Base-by-base conservation (phyloP, 2,113 vertebrate species). In the Xerus inauris region DNA sequence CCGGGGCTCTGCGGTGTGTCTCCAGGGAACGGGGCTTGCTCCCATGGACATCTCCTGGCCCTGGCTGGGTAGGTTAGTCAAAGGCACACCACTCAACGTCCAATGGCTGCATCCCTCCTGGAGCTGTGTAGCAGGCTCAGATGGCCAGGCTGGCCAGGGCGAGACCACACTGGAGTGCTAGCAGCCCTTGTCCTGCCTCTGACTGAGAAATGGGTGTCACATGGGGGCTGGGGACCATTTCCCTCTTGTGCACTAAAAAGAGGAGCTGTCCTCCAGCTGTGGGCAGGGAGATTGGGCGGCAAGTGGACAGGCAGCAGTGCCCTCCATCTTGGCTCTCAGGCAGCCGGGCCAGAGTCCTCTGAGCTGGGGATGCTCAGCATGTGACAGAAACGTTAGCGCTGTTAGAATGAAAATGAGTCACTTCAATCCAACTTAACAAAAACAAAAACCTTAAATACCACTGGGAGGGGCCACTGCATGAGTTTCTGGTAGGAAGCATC, bases 191-290 rank as follows among this genome's bases (percentile, higher is more conserved):
- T 32, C 8, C 10, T 28, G 8, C 62, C 59, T 30, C 75, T 4
- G 8, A 9, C 38, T 1, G n/a, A 51, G 42, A 7, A 38, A 22
- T 0, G 2, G 47, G 4, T 0, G 6, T 7, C 8, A 6, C 17
- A 1, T 14, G 0, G 2, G 49, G 64, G 12, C 12, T 38, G 8
- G 19, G 4, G 3, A 40, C 59, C 3, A 0, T 7, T 51, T 22
- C 5, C 26, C 40, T 14, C 7, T 16, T 22, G 24, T 4, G 28
- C 20, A 3, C 54, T 2, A 8, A 49, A 12, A 10, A 10, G 13
- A 62, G 20, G 2, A 54, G 8, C 30, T 7, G 1, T 16, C 13
- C 7, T 8, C 2, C 0, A 0, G n/a, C 1, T 8, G 0, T 0
- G 6, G 22, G n/a, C 69, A 26, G 12, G 13, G 4, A 35, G 0